These are phyloP conservation scores for Romanomermis culicivorax DNA, from an alignment of 2,888 invertebrate species.

Conservation along the genomic window DNA sequence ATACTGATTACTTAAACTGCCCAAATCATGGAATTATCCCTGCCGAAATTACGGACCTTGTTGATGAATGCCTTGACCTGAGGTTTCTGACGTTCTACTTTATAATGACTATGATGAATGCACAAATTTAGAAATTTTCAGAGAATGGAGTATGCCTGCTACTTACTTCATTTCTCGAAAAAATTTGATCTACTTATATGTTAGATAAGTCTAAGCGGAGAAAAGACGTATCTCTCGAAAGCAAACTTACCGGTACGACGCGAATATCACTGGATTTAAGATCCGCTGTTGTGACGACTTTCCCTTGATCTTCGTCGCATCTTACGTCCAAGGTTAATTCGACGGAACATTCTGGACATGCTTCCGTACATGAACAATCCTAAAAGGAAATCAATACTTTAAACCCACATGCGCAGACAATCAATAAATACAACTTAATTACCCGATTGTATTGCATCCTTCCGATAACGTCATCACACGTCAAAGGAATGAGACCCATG, in stretches of 20 bases:
- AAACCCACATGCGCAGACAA: not conserved
- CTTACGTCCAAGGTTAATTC: constrained; percentile 91
- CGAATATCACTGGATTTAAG: constrained; percentile 70
- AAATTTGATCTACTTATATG: no score
- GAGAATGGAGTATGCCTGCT: no score
- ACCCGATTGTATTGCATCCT: constrained; percentile 70
- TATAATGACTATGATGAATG: no score
- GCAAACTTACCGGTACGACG: constrained; percentile 50
- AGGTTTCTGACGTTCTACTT: no score
- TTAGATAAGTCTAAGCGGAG: no score
- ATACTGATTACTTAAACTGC: no score
- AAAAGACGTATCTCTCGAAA: not conserved
- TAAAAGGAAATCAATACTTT: constrained; percentile 27
- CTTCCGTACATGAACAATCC: constrained; percentile 90
- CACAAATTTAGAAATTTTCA: no score
- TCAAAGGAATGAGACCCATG: constrained; percentile 71
- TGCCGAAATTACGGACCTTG: no score
- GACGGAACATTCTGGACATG: constrained; percentile 89
- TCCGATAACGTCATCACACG: constrained; percentile 87
- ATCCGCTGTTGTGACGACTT: constrained; percentile 88
- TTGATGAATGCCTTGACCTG: no score
- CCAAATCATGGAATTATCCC: no score
- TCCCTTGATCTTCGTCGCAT: constrained; percentile 74
- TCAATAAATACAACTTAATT: not conserved
- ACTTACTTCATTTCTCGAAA: no score